Percentiles rank a stretch among this genome's conserved stretches.
Evolutionary conservation across 92 coral and sea anemone species (phyloP).

Genomic region (Epizoanthus scotinus): DNA sequence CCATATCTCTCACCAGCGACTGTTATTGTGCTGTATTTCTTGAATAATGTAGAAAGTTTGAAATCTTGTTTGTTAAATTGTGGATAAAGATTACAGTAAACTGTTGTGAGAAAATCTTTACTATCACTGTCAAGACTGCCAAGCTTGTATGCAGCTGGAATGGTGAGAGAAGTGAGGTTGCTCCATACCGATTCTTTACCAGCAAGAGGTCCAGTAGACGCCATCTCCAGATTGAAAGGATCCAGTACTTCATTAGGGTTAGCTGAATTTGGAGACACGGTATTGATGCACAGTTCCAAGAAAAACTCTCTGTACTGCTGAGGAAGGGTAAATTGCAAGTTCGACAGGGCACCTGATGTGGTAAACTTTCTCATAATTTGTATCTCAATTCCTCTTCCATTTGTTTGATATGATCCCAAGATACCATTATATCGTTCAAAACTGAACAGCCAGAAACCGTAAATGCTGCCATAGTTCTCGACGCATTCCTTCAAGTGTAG

Average conservation of each 20-base stretch:
- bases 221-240: conserved; percentile 4
- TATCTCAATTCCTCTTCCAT: conserved; percentile 10
- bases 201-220: conserved; percentile 14
- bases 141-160: conserved; percentile 22
- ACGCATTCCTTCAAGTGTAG: conserved; percentile 26
- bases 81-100: conserved; percentile 25
- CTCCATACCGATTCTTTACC: conserved; percentile 35
- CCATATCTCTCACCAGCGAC: conserved; percentile 27
- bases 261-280: neutral
- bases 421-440: too few relatives aligned
- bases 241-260: neutral
- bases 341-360: conserved; percentile 17
- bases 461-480: conserved; percentile 23
- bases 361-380: conserved; percentile 33
- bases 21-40: conserved; percentile 26
- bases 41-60: conserved; percentile 13
- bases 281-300: neutral
- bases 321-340: conserved; percentile 27
- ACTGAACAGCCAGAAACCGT: conserved; percentile 33
- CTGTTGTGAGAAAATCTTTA: neutral
- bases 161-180: conserved; percentile 7
- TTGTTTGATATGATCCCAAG: conserved; percentile 20
- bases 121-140: conserved; percentile 31
- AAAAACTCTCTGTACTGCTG: conserved; percentile 11
- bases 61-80: neutral